A percentile compares a stretch with the other conserved stretches of the same genome.
phyloP scores from a whole-genome alignment of 2,888 invertebrate species.

The Podabrus alpinus region DNA sequence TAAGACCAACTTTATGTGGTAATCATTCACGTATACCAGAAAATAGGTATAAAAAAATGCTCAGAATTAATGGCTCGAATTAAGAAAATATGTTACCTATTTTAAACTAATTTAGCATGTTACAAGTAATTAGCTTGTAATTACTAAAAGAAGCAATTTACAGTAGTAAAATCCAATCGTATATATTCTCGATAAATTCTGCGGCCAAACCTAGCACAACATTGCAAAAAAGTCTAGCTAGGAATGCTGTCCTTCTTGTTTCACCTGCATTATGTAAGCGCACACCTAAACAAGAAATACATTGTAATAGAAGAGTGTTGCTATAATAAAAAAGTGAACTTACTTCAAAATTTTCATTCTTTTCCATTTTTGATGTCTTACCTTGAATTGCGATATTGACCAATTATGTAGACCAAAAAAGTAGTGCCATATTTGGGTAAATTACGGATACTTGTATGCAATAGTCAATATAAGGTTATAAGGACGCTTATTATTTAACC shows the following conservation, averaged over 20 bases:
- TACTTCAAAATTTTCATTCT: neutral
- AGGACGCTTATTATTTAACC: neutral
- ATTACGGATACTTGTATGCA: neutral
- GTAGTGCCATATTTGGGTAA: neutral
- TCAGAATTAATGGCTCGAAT: neutral
- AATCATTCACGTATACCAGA: neutral
- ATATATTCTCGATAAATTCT: neutral
- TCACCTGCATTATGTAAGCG: neutral
- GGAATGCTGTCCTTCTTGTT: conserved; percentile 24
- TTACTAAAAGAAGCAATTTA: neutral
- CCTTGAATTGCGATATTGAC: neutral
- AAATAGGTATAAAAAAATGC: neutral
- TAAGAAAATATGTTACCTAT: neutral
- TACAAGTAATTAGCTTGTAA: neutral
- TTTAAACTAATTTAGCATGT: neutral
- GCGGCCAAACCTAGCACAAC: neutral
- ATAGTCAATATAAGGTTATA: neutral
- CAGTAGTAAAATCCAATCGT: neutral
- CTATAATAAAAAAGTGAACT: neutral
- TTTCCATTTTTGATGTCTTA: neutral
- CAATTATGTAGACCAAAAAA: neutral
- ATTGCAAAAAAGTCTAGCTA: conserved; percentile 2
- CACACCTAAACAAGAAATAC: neutral
- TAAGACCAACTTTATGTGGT: neutral
- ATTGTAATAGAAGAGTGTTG: neutral